Evolutionary conservation across 2,888 invertebrate genomes (phyloP).

Genomic region (Campoplex capitator): DNA sequence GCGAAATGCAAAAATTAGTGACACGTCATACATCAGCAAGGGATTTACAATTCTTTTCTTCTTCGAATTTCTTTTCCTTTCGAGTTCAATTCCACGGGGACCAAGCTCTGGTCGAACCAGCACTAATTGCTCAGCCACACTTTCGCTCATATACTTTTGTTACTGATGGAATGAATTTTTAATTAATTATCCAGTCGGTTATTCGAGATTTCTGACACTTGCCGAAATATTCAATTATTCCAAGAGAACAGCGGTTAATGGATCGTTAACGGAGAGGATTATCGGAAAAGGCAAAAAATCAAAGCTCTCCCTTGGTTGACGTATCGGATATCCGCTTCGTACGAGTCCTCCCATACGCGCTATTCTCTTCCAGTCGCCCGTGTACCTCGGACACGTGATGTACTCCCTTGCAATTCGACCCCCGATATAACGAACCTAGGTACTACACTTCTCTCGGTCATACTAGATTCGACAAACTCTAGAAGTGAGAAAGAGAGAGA

Average conservation of each 20-base stretch:
- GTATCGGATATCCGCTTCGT: background rate
- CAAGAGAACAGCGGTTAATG: background rate
- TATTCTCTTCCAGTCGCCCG: background rate
- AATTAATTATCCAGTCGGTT: background rate
- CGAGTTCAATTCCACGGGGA: background rate
- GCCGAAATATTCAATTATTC: background rate
- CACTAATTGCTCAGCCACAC: background rate
- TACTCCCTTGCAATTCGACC: slow-evolving; percentile 26
- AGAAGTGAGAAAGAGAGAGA: slow-evolving; percentile 41
- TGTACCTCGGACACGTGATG: background rate
- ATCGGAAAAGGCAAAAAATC: slow-evolving; percentile 19
- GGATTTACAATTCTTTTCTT: background rate
- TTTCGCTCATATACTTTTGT: background rate
- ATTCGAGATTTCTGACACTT: background rate
- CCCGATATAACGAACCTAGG: slow-evolving; percentile 43
- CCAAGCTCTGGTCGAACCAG: background rate
- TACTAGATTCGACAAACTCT: slow-evolving; percentile 4
- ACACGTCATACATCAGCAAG: slow-evolving; percentile 6
- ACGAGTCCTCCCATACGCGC: background rate
- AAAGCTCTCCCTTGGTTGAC: background rate
- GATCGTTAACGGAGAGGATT: background rate
- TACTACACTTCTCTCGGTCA: slow-evolving; percentile 41
- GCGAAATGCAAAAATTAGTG: slow-evolving; percentile 8
- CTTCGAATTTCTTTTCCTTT: background rate
- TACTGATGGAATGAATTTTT: background rate